Evolutionary conservation across 2,113 vertebrate genomes (phyloP), one percentile per base, ranked within the genome.

Genomic region (Erinaceus europaeus): DNA sequence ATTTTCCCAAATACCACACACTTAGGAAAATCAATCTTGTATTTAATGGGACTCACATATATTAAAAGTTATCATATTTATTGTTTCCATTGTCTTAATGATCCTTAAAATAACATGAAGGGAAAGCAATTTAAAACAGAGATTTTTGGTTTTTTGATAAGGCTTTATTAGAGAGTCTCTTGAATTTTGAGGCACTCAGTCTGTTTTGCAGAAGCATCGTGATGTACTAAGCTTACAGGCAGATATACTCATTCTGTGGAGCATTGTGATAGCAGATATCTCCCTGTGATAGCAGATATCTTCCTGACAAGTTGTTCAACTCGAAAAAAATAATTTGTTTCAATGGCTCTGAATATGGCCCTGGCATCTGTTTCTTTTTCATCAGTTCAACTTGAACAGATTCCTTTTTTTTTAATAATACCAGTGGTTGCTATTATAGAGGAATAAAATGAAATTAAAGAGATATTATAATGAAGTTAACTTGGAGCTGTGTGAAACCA

Each of bases 241-340:
- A 76, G 86, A 85, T 80, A 90, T 86, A 42, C 86, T 46, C 81
- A 82, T 87, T 90, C 86, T 82, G 89, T 90, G 57, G 84, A 86
- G 57, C 9, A 81, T 62, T 82, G 67, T 75, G 50, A 86, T 74
- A 81, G 34, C 23, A 89, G 44, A 75, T 93, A 92, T 84, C 92
- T 93, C 93, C 73, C n/a, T n/a, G n/a, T n/a, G n/a, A n/a, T n/a
- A 84, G 34, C 23, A 89, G 44, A 75, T 93, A 92, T 84, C 92
- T 93, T 94, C 73, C n/a, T n/a, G n/a, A 27, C 61, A 87, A 83
- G 57, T 61, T 72, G 50, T 84, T 82, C 48, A 89, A 71, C 46
- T 81, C 82, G 44, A 27, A 85, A 38, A 77, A 68, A 72, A 53
- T 4, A 27, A 57, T 86, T 46, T 84, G 17, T 90, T 90, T 78